These are phyloP conservation scores for Gymnogyps californianus DNA, from an alignment of 2,113 vertebrate genomes.

Conservation along the genomic window DNA sequence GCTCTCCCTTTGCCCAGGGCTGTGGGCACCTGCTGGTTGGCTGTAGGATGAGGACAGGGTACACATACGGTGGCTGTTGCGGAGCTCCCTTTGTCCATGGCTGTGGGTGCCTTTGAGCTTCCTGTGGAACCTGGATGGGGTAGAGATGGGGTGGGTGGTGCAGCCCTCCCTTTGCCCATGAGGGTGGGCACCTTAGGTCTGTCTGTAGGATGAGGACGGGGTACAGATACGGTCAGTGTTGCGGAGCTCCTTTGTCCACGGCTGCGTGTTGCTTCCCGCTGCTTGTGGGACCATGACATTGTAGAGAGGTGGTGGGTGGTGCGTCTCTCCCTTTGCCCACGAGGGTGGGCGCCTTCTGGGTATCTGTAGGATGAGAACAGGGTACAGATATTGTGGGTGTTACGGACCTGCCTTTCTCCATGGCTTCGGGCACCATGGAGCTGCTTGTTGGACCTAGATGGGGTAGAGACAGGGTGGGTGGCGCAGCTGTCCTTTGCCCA, in stretches of 20 bases:
- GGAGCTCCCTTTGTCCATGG: neutral
- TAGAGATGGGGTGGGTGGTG: neutral
- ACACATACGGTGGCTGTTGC: accelerated
- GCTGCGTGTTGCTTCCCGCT: neutral
- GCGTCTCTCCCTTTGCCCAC: no score
- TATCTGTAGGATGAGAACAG: no score
- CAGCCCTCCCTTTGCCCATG: accelerated
- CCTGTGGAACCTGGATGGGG: neutral
- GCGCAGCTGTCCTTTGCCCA: no score
- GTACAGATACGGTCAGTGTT: neutral
- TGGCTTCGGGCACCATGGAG: no score
- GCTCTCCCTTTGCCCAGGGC: no score
- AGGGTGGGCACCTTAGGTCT: neutral
- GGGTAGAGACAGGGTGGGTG: no score
- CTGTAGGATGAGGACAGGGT: neutral
- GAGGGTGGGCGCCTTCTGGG: no score
- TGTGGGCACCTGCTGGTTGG: no score
- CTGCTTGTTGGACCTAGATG: no score
- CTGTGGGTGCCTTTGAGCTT: neutral
- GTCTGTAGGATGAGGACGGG: no score
- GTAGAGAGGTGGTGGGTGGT: neutral
- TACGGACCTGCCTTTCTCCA: no score
- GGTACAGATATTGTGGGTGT: neutral
- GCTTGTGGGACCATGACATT: neutral
- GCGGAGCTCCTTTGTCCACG: neutral